Evolutionary conservation across 2,113 vertebrate species (phyloP).

Genomic region (Xenus cinereus): DNA sequence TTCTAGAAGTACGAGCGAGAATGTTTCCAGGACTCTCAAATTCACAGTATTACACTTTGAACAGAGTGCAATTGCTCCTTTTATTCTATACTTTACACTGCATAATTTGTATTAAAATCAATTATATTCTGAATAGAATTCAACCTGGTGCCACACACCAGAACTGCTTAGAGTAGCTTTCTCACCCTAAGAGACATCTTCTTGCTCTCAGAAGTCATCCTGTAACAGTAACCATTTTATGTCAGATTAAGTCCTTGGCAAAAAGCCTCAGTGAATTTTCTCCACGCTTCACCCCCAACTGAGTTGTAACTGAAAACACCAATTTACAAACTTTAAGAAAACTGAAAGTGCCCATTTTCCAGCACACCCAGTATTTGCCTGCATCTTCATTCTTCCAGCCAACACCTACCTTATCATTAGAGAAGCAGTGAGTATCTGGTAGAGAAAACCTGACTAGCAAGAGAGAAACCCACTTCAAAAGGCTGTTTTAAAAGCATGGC

Average conservation of each 20-base stretch:
- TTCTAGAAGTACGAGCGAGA: background rate
- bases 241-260: background rate
- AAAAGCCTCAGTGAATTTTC: background rate
- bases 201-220: background rate
- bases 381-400: background rate
- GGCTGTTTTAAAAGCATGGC: background rate
- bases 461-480: background rate
- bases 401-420: background rate
- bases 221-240: background rate
- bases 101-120: background rate
- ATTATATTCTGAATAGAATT: background rate
- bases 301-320: background rate
- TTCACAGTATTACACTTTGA: background rate
- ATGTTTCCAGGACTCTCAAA: background rate
- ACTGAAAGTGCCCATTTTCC: background rate
- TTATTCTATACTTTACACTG: background rate
- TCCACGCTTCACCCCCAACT: rapidly evolving
- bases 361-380: background rate
- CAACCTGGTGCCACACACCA: background rate
- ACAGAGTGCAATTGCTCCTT: background rate
- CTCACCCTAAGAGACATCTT: background rate
- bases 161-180: background rate
- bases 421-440: background rate
- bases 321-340: background rate
- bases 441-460: background rate